phyloP scores from a whole-genome alignment of 2,113 vertebrate species.

The Cichladusa arquata region DNA sequence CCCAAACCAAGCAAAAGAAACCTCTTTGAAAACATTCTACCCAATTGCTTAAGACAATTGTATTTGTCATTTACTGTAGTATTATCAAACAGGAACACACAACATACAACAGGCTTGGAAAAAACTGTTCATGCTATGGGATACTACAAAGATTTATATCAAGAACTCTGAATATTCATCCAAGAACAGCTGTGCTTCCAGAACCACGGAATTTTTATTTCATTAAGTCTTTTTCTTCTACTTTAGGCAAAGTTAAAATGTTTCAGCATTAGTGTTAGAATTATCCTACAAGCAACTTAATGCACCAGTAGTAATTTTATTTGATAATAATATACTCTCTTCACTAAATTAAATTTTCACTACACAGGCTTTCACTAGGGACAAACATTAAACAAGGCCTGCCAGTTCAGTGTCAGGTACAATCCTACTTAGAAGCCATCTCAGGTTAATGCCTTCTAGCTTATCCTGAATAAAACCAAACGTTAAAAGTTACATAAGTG shows the following conservation, averaged over 20 bases:
- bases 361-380: neutral
- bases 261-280: neutral
- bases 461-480: neutral
- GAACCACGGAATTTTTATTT: neutral
- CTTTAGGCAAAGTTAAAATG: neutral
- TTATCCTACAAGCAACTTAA: neutral
- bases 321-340: neutral
- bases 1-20: neutral
- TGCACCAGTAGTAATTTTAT: neutral
- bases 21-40: neutral
- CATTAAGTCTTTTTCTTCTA: neutral
- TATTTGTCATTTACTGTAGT: neutral
- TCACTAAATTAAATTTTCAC: neutral
- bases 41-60: neutral
- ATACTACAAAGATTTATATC: neutral
- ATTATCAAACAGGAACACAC: neutral
- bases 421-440: neutral
- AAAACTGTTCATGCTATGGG: neutral
- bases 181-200: neutral
- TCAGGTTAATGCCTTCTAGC: neutral
- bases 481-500: neutral
- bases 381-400: neutral
- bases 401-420: neutral
- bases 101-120: neutral
- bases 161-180: neutral